phyloP scores from a whole-genome alignment of 2,113 vertebrate species.

The Beaufortia kweichowensis region DNA sequence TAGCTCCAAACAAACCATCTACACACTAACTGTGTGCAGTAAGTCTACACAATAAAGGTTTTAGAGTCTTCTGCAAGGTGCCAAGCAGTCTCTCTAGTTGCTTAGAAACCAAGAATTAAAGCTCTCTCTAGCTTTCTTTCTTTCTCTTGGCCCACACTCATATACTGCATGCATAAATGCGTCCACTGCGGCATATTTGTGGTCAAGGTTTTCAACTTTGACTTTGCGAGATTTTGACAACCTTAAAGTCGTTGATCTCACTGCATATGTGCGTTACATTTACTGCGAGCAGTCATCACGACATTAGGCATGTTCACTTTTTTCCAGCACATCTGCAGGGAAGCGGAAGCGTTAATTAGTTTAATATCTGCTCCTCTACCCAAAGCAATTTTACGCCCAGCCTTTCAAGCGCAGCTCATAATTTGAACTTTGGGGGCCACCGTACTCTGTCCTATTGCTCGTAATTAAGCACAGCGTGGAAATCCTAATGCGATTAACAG shows the following conservation, averaged over 20 bases:
- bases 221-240: constrained; percentile 1
- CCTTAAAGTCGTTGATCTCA: not conserved
- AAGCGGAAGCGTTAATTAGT: constrained; percentile 43
- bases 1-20: constrained; percentile 6
- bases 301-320: not conserved
- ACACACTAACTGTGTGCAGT: constrained; percentile 20
- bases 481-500: constrained; percentile 51
- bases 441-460: constrained; percentile 39
- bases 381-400: constrained; percentile 45
- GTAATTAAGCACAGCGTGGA: constrained; percentile 49
- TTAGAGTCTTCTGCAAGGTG: constrained; percentile 41
- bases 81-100: constrained; percentile 51
- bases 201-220: constrained; percentile 31
- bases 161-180: constrained; percentile 34
- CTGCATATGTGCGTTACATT: not conserved
- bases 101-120: constrained; percentile 55
- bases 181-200: constrained; percentile 16
- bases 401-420: constrained; percentile 43
- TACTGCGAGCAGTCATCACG: not conserved
- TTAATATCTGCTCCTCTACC: constrained; percentile 39
- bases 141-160: constrained; percentile 31
- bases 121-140: constrained; percentile 6
- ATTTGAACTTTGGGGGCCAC: constrained; percentile 44
- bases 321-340: not conserved
- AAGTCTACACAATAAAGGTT: constrained; percentile 43